These are phyloP conservation scores for Myioborus melanocephalus DNA, from an alignment of 2,797 vertebrate genomes.

Conservation along the genomic window DNA sequence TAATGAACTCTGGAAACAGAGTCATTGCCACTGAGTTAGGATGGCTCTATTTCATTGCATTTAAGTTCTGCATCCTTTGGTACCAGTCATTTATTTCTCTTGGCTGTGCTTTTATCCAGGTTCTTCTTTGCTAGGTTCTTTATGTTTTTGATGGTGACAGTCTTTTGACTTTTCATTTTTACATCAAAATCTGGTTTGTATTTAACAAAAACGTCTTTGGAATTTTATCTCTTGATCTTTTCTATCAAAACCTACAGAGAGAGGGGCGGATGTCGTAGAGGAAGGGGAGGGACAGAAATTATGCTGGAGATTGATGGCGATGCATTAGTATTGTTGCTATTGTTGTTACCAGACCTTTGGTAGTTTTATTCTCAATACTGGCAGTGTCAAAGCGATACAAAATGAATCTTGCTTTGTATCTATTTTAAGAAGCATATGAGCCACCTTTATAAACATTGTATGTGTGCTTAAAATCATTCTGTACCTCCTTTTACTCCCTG, in stretches of 20 bases:
- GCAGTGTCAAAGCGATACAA: not conserved
- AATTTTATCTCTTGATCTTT: conserved; percentile 44
- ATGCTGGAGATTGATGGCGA: not conserved
- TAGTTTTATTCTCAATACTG: not conserved
- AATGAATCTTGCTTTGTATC: not conserved
- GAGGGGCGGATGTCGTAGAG: not conserved
- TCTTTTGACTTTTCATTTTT: conserved; percentile 7
- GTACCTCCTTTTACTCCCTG: not conserved
- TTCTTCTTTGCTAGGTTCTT: conserved; percentile 10
- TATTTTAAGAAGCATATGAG: not conserved
- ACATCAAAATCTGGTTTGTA: conserved; percentile 3
- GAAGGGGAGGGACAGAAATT: not conserved
- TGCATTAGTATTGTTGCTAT: not conserved
- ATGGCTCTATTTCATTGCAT: not conserved
- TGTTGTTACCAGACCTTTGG: not conserved
- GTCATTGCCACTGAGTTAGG: not conserved
- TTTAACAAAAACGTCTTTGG: not conserved
- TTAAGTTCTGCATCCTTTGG: not conserved
- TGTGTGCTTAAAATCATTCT: conserved; percentile 29
- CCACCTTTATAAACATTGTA: not conserved
- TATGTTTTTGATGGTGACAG: not conserved
- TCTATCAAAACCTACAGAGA: conserved; percentile 19
- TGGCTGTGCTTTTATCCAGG: not conserved
- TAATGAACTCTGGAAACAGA: conserved; percentile 69
- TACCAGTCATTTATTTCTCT: not conserved